Percentiles rank a stretch among this genome's conserved stretches.
phyloP scores from a whole-genome alignment of 2,113 vertebrate genomes.

The Apodemus sylvaticus region DNA sequence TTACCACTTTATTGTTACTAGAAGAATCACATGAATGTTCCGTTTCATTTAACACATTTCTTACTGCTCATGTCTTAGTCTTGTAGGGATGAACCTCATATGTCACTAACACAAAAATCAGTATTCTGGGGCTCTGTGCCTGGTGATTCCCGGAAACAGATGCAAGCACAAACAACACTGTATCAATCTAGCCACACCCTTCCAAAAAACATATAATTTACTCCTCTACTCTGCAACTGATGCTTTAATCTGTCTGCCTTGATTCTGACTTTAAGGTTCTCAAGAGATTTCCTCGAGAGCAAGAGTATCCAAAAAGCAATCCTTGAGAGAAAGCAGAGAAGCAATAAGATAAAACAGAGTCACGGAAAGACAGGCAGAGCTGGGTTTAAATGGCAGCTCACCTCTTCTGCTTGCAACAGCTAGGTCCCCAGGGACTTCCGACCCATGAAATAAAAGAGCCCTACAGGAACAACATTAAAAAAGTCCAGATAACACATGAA shows the following conservation, averaged over 20 bases:
- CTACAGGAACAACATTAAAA: not conserved
- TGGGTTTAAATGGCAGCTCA: slow-evolving; percentile 3
- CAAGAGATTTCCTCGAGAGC: not conserved
- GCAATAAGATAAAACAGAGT: slow-evolving; percentile 7
- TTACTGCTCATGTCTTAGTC: not conserved
- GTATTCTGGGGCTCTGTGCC: slow-evolving; percentile 2
- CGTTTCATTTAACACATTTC: not conserved
- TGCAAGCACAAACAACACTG: not conserved
- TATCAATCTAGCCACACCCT: slow-evolving; percentile 10
- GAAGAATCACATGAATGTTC: not conserved
- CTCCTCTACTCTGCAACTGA: not conserved
- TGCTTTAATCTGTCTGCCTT: not conserved
- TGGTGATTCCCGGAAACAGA: not conserved
- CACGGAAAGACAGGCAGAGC: not conserved
- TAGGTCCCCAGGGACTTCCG: not conserved
- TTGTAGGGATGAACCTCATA: slow-evolving; percentile 1
- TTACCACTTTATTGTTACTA: not conserved
- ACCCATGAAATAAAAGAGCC: slow-evolving; percentile 44
- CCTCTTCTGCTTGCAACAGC: not conserved
- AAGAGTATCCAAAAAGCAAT: slow-evolving; percentile 15
- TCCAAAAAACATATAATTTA: slow-evolving; percentile 28
- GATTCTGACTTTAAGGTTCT: slow-evolving; percentile 40
- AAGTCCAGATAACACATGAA: slow-evolving; percentile 30
- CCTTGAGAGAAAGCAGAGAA: not conserved
- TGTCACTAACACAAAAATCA: slow-evolving; percentile 45